phyloP scores from a whole-genome alignment of 2,797 vertebrate genomes.

The Phalloptychus januarius region DNA sequence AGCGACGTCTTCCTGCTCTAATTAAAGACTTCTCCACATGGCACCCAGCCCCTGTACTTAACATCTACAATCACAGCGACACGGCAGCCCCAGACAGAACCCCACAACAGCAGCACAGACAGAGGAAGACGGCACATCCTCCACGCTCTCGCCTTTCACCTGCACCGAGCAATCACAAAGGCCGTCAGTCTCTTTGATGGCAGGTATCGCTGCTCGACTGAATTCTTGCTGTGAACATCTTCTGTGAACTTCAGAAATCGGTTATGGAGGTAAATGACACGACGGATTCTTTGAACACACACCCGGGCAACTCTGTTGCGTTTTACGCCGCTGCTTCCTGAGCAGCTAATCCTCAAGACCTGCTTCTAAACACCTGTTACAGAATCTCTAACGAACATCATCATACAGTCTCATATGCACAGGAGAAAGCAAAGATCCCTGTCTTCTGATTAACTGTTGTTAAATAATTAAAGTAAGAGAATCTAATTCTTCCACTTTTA shows the following conservation, averaged over 20 bases:
- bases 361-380: slow-evolving; percentile 57
- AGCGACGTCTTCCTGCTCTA: slow-evolving; percentile 79
- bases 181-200: slow-evolving; percentile 12
- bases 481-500: background rate
- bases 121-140: slow-evolving; percentile 42
- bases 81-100: slow-evolving; percentile 42
- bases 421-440: background rate
- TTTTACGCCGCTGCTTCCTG: slow-evolving; percentile 61
- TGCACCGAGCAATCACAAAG: slow-evolving; percentile 40
- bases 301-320: slow-evolving; percentile 23
- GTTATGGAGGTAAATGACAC: slow-evolving; percentile 28
- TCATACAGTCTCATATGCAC: slow-evolving; percentile 6
- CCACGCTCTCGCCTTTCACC: slow-evolving; percentile 67
- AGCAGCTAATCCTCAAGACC: slow-evolving; percentile 62
- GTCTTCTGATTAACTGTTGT: background rate
- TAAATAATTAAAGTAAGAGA: background rate
- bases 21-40: slow-evolving; percentile 77
- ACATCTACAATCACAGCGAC: slow-evolving; percentile 49
- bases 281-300: slow-evolving; percentile 52
- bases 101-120: slow-evolving; percentile 38
- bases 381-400: slow-evolving; percentile 18
- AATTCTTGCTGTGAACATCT: slow-evolving; percentile 50
- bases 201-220: slow-evolving; percentile 25
- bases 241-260: too few relatives aligned
- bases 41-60: slow-evolving; percentile 80